Percentiles rank a stretch among this genome's conserved stretches.
Evolutionary conservation across 2,113 vertebrate genomes (phyloP).

Genomic region (Cyprinus carpio): DNA sequence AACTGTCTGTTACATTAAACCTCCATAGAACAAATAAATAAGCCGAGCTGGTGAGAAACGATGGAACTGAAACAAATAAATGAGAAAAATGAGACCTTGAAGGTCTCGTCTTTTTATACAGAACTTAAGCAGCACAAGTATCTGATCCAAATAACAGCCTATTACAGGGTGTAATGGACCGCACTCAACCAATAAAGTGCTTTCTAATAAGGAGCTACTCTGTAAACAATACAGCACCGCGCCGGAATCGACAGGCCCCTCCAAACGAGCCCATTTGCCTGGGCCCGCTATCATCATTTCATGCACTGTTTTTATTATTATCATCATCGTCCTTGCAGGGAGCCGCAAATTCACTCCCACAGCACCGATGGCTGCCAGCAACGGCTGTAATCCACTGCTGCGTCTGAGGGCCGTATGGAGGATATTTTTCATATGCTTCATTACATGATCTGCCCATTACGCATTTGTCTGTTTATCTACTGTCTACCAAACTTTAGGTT

Average conservation of each 20-base stretch:
- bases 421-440: not conserved
- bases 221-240: slow-evolving; percentile 58
- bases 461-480: not conserved
- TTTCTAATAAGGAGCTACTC: slow-evolving; percentile 65
- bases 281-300: not conserved
- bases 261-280: slow-evolving; percentile 11
- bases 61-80: not conserved
- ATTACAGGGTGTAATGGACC: slow-evolving; percentile 72
- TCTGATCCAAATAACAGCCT: slow-evolving; percentile 65
- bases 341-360: not conserved
- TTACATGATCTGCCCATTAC: not conserved
- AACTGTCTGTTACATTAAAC: not conserved
- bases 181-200: slow-evolving; percentile 70
- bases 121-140: slow-evolving; percentile 60
- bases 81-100: slow-evolving; percentile 18
- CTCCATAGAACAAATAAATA: not conserved
- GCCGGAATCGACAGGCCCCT: slow-evolving; percentile 44
- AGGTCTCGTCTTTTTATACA: not conserved
- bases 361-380: not conserved
- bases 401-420: not conserved
- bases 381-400: slow-evolving; percentile 1
- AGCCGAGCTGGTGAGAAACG: not conserved
- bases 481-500: not conserved
- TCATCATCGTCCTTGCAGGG: slow-evolving; percentile 3
- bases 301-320: slow-evolving; percentile 49